phyloP scores from a whole-genome alignment of 2,797 vertebrate species.

The Meriones psammophilus region DNA sequence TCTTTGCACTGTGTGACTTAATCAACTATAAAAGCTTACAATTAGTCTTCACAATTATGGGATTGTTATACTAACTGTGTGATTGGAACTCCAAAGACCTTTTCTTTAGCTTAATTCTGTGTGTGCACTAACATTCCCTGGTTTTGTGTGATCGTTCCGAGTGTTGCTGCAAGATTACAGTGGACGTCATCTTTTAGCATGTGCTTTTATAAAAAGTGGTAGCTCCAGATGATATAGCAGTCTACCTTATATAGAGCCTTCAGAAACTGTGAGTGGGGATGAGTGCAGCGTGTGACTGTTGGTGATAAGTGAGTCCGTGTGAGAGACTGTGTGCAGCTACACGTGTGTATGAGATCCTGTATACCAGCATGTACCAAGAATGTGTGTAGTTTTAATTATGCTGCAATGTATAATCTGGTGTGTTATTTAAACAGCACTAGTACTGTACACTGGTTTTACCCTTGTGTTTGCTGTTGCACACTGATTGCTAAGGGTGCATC shows the following conservation, averaged over 20 bases:
- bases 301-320: conserved; percentile 74
- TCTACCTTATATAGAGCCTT: conserved; percentile 94
- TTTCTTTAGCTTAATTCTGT: conserved; percentile 89
- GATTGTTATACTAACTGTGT: conserved; percentile 93
- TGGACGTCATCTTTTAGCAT: conserved; percentile 93
- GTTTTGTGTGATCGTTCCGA: conserved; percentile 91
- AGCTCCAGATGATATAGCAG: conserved; percentile 92
- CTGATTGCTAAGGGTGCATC: conserved; percentile 90
- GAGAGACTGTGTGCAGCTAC: conserved; percentile 75
- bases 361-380: conserved; percentile 92
- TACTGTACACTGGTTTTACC: conserved; percentile 94
- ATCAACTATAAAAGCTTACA: conserved; percentile 91
- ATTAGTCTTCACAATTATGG: conserved; percentile 91
- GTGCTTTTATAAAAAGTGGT: conserved; percentile 92
- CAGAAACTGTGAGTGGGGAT: conserved; percentile 93
- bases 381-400: conserved; percentile 91
- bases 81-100: conserved; percentile 93
- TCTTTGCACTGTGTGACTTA: conserved; percentile 94
- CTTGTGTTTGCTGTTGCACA: conserved; percentile 91
- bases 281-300: conserved; percentile 84
- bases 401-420: conserved; percentile 92
- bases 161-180: conserved; percentile 91
- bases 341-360: conserved; percentile 88
- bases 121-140: conserved; percentile 94
- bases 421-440: conserved; percentile 96